phyloP scores from a whole-genome alignment of 2,888 invertebrate genomes.

The Harpalus rufipes region DNA sequence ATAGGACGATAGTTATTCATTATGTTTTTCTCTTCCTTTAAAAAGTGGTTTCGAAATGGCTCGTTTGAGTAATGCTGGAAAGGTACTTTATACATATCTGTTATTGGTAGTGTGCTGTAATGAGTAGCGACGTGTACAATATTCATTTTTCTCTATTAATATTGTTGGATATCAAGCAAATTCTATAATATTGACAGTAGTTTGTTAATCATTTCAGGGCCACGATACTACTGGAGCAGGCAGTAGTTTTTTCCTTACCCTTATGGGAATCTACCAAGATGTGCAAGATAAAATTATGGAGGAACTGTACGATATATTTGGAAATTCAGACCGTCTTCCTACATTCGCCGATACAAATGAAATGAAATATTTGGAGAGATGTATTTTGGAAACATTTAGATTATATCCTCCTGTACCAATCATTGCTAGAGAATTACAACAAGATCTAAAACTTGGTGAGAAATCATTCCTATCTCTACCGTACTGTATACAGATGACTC shows the following conservation, averaged over 20 bases:
- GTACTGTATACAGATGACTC: too few species aligned
- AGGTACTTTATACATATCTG: too few species aligned
- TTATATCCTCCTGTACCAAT: slow-evolving; percentile 90
- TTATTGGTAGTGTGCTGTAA: too few species aligned
- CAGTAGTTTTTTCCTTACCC: slow-evolving; percentile 88
- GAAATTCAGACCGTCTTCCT: slow-evolving; percentile 86
- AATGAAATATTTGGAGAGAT: slow-evolving; percentile 91
- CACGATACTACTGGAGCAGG: slow-evolving; percentile 91
- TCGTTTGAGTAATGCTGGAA: too few species aligned
- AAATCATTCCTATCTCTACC: too few species aligned
- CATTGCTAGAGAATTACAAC: slow-evolving; percentile 86
- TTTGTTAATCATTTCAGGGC: slow-evolving; percentile 77
- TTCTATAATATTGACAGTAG: background rate
- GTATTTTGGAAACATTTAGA: slow-evolving; percentile 88
- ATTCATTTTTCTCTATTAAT: too few species aligned
- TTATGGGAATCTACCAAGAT: slow-evolving; percentile 87
- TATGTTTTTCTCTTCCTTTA: too few species aligned
- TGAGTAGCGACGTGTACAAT: too few species aligned
- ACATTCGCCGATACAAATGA: slow-evolving; percentile 91
- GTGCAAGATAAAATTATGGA: slow-evolving; percentile 86
- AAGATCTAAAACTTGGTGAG: slow-evolving; percentile 77
- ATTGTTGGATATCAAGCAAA: background rate
- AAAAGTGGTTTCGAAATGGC: too few species aligned
- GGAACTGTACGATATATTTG: slow-evolving; percentile 87
- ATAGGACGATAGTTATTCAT: too few species aligned